Base-by-base conservation (phyloP, 2,113 vertebrate genomes). In the Acanthisitta chloris region DNA sequence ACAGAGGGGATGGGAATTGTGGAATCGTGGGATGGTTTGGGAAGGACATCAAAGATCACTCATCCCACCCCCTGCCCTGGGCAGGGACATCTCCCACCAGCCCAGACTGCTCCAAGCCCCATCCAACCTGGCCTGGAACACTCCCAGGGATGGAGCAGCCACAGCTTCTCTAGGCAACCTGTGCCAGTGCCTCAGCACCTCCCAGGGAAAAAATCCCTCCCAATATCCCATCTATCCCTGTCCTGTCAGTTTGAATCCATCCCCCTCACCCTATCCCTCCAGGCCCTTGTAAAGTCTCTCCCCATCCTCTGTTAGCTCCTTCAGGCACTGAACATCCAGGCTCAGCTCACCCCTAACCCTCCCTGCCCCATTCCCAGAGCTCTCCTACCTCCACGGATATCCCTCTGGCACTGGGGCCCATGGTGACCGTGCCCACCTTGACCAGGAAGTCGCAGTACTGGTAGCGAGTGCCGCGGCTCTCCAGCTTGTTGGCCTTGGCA, bases 401-500 rank as follows among this genome's bases (percentile, higher is more conserved):
- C 40, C 99, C 99, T 14, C 99, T 98, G 61, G 99, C 99, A 8
- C 99, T 99, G 96, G 99, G 99, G 79, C 99, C 99, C 99, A 99
- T 99, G 5, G 99, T 99, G 34, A 99, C 98, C 0, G 99, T 99
- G 88, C 99, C 99, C 79, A 99, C 98, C 88, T 99, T 99, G 84
- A 99, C 98, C 94, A 99, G 96, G 97, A 99, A 99, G 96, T 99
- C 99, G 43, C 99, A 99, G 96, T 99, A 99, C 91, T 99, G 99
- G 96, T 99, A 99, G 67, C 99, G 98, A 5, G 99, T 98, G 5
- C 99, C 99, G 3, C 99, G 98, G 91, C 98, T 99, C 97, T 99
- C 99, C 66, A 99, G 99, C 97, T 99, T 99, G 98, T 99, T 99
- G 10, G 98, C 99, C 86, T 99, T 99, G 87, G 99, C 99, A 3